Base-by-base conservation (phyloP, 37 sponge, comb jelly and placozoan species). In the Petrosia ficiformis region DNA sequence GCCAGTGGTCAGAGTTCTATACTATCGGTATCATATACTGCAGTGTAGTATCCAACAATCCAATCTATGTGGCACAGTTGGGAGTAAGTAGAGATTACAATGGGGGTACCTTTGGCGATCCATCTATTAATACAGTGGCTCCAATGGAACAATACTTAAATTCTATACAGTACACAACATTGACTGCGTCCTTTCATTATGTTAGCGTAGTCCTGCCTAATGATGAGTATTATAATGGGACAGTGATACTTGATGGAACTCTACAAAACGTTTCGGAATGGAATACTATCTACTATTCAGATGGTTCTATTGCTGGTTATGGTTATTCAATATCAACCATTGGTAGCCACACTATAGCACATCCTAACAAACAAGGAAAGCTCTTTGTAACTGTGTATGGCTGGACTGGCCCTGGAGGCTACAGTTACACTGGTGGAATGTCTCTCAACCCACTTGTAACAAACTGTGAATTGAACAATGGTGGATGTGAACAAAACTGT, bases 381-480 rank as follows among this genome's bases (percentile, higher is more conserved):
- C 56, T 72, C 14, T 72, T 44, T 72, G 73, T 72, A 31, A 35
- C 44, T 11, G 73, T 72, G 22, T 72, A 72, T 72, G 73, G 73
- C 4, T 72, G 41, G 54, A 72, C 24, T 22, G 25, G 54, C 4
- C n/a, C 4, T 44, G 48, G 25, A 5, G 48, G 56, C 8, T 24
- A 22, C 16, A 54, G 73, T 5, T 72, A 72, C 43, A 4, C 73
- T 48, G 54, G 54, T 19, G 14, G 54, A 19, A 48, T 48, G 54
- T 19, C 14, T 8, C 54, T 48, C 14, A 48, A 48, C 14, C 54
- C 54, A 19, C n/a, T n/a, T n/a, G 54, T 48, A 8, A 48, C 54
- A 48, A n/a, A n/a, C n/a, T n/a, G 81, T 80, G 44, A 6, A 2
- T 31, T 1, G 22, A 36, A 26, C 5, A n/a, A 24, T 10, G 26